Evolutionary conservation across 92 coral and sea anemone genomes (phyloP).

Genomic region (Porites rus): DNA sequence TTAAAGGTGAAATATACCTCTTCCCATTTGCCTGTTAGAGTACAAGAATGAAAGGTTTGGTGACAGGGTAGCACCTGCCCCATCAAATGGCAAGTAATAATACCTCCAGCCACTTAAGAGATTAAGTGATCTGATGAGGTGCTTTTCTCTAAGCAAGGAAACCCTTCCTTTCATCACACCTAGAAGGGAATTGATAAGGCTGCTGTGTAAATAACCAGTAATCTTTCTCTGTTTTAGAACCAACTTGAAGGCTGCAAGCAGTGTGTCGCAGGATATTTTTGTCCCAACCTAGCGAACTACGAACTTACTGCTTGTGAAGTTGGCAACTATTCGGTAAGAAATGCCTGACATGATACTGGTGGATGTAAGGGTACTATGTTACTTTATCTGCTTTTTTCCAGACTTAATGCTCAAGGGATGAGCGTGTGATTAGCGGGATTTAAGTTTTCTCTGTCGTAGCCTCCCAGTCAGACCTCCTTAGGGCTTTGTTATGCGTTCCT

Average conservation of each 20-base stretch:
- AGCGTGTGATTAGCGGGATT: too few relatives aligned
- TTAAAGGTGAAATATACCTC: too few relatives aligned
- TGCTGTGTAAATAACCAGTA: not conserved
- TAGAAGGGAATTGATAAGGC: not conserved
- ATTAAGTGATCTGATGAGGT: not conserved
- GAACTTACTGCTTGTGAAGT: slow-evolving; percentile 84
- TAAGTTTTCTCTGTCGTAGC: too few relatives aligned
- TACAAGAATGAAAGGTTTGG: too few relatives aligned
- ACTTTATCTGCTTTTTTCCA: not conserved
- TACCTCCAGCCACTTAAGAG: not conserved
- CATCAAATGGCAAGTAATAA: not conserved
- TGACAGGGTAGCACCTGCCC: not conserved
- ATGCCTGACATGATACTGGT: not conserved
- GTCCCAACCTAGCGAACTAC: slow-evolving; percentile 85
- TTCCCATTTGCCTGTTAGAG: not conserved
- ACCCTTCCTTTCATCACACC: not conserved
- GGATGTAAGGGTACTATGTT: not conserved
- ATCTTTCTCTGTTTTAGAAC: slow-evolving; percentile 25
- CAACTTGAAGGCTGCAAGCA: slow-evolving; percentile 80
- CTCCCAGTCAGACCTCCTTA: too few relatives aligned
- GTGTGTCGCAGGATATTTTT: slow-evolving; percentile 92
- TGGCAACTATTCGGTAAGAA: slow-evolving; percentile 92
- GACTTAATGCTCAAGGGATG: too few relatives aligned
- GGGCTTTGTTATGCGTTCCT: too few relatives aligned
- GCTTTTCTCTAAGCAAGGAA: too few relatives aligned